Base-by-base conservation (phyloP, 2,797 vertebrate species). In the Bovichtus variegatus region DNA sequence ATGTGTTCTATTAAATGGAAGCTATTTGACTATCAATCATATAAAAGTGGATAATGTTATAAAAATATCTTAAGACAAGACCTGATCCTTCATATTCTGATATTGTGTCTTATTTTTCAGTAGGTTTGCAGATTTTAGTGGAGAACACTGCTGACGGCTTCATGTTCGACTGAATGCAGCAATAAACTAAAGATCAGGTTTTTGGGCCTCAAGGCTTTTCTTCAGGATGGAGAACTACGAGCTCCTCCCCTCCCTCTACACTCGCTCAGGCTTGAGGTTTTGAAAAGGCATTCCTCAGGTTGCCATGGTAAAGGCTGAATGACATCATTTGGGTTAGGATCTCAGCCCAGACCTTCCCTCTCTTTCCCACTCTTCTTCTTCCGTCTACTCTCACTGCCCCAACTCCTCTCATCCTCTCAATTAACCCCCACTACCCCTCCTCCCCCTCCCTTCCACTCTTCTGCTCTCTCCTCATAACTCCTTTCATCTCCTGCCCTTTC, bases 281-380 rank as follows among this genome's bases (percentile, higher is more conserved):
- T 90, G 44, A 87, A 90, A 90, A 89, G 78, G 84, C 92, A 92
- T 93, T 93, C 90, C 87, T 89, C 90, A 90, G 87, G 93, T 94
- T 93, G 90, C 89, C 90, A 94, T 94, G 91, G 91, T 71, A 78
- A 93, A 87, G 43, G 60, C 85, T 87, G 82, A 90, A 91, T 93
- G 90, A 93, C 89, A 92, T 93, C 80, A 91, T 90, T 80, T 74
- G 81, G 87, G 83, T 88, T 81, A 71, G 81, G 84, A 87, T 87
- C 87, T 81, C 59, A 78, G 87, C 70, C 78, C 81, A 82, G 83
- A 81, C 72, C 81, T 87, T 64, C 76, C 64, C 70, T 68, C 80
- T 86, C 74, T 59, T 74, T 73, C 60, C 68, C 63, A 53, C 72
- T 71, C 76, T 71, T 65, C 64, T 54, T 80, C 76, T 54, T 79